A percentile compares a stretch with the other conserved stretches of the same genome.
Evolutionary conservation across 2,888 invertebrate species (phyloP).

Genomic region (Philereme vetulata): DNA sequence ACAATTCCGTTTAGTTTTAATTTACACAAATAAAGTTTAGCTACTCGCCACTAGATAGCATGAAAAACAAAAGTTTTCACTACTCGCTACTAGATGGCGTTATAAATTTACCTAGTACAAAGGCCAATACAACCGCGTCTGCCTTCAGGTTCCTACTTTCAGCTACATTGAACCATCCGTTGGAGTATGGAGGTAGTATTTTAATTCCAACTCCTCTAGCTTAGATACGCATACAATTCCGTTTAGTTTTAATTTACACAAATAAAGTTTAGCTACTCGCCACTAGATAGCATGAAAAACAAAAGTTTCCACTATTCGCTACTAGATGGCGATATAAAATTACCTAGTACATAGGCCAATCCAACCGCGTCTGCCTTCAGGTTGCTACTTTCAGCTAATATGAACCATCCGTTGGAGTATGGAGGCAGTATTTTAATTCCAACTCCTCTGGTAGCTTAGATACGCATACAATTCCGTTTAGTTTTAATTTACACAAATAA

Average conservation of each 20-base stretch:
- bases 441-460: constrained; percentile 80
- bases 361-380: constrained; percentile 82
- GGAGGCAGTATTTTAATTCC: constrained; percentile 90
- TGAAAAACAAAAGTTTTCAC: too few relatives aligned
- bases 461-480: too few relatives aligned
- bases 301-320: too few relatives aligned
- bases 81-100: too few relatives aligned
- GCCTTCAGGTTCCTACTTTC: constrained; percentile 86
- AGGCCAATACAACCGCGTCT: constrained; percentile 84
- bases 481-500: too few relatives aligned
- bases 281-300: constrained; percentile 4
- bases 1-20: too few relatives aligned
- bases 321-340: too few relatives aligned
- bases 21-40: neutral
- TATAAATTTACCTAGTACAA: constrained; percentile 88
- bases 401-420: constrained; percentile 96
- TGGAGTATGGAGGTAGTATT: constrained; percentile 93
- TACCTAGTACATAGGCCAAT: constrained; percentile 87
- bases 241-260: too few relatives aligned
- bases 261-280: constrained; percentile 1
- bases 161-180: constrained; percentile 93
- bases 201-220: constrained; percentile 84
- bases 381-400: constrained; percentile 87
- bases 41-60: constrained; percentile 9
- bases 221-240: constrained; percentile 78